Percentiles rank a stretch among this genome's conserved stretches.
Conservation (phyloP, 2,888 invertebrate genomes). For the Lordiphosa andalusiaca region DNA sequence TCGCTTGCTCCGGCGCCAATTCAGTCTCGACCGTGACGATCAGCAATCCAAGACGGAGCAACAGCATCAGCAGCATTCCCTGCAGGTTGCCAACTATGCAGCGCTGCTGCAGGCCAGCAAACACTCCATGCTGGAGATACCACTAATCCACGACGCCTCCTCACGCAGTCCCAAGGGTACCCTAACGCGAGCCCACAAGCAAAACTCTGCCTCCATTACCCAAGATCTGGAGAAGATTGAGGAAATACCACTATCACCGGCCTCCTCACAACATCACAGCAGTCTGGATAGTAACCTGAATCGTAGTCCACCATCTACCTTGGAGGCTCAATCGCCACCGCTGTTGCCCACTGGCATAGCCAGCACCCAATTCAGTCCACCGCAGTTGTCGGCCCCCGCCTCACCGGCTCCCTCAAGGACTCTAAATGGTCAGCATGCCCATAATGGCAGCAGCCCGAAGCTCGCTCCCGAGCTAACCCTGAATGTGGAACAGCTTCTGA, state of each 20-base stretch:
- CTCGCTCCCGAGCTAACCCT: constrained; percentile 72
- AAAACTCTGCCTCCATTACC: constrained; percentile 86
- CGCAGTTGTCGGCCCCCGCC: constrained; percentile 69
- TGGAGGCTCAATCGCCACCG: constrained; percentile 70
- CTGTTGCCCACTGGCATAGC: constrained; percentile 9
- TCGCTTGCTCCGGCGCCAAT: constrained; percentile 84
- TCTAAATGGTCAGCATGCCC: constrained; percentile 58
- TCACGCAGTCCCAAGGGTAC: constrained; percentile 76
- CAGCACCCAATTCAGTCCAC: constrained; percentile 30
- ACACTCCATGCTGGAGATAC: constrained; percentile 77
- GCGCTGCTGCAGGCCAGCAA: constrained; percentile 59
- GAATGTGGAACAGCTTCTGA: constrained; percentile 74
- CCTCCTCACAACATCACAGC: constrained; percentile 79
- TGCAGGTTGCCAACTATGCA: constrained; percentile 62
- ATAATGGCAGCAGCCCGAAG: constrained; percentile 31
- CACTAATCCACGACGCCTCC: constrained; percentile 78
- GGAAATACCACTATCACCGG: constrained; percentile 83
- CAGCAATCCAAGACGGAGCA: constrained; percentile 74
- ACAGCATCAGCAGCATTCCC: constrained; percentile 63
- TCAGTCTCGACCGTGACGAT: constrained; percentile 86
- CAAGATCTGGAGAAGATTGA: constrained; percentile 86
- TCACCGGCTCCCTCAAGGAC: constrained; percentile 75
- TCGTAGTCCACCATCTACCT: constrained; percentile 78
- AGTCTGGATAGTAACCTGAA: constrained; percentile 79
- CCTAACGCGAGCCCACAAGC: constrained; percentile 82